A percentile compares a stretch with the other conserved stretches of the same genome.
phyloP scores from a whole-genome alignment of 2,888 invertebrate species.

The Tetropium fuscum region DNA sequence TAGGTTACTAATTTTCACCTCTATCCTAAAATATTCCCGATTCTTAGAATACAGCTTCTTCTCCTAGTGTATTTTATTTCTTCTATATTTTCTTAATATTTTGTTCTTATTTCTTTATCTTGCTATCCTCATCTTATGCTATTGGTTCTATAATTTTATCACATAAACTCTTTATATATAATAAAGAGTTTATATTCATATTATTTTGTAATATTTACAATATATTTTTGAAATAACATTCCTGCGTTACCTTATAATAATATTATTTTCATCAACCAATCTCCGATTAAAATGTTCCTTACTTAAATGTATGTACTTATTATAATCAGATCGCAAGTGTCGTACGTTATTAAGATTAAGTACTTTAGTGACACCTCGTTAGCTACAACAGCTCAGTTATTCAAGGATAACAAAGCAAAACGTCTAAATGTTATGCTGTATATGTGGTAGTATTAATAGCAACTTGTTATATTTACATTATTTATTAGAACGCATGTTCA shows the following conservation, averaged over 20 bases:
- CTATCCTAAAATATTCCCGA: background rate
- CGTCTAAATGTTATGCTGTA: background rate
- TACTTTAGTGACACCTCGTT: conserved; percentile 6
- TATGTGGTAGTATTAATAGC: background rate
- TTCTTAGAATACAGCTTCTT: background rate
- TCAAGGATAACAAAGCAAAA: conserved; percentile 6
- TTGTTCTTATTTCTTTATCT: background rate
- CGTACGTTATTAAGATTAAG: background rate
- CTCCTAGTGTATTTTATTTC: background rate
- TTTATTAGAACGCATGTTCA: background rate
- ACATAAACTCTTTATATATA: no score
- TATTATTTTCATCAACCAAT: no score
- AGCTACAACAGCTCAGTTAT: background rate
- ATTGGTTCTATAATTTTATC: no score
- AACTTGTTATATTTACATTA: background rate
- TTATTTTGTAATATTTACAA: no score
- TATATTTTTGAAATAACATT: no score
- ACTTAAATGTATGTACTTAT: no score
- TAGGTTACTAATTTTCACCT: background rate
- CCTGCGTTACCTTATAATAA: no score
- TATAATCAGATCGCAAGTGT: no score
- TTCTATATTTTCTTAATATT: background rate
- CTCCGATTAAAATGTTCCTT: no score
- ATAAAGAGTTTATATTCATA: no score
- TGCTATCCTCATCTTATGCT: background rate